Conservation (phyloP, 2,797 vertebrate species). For the Paratrypauchen microcephalus region DNA sequence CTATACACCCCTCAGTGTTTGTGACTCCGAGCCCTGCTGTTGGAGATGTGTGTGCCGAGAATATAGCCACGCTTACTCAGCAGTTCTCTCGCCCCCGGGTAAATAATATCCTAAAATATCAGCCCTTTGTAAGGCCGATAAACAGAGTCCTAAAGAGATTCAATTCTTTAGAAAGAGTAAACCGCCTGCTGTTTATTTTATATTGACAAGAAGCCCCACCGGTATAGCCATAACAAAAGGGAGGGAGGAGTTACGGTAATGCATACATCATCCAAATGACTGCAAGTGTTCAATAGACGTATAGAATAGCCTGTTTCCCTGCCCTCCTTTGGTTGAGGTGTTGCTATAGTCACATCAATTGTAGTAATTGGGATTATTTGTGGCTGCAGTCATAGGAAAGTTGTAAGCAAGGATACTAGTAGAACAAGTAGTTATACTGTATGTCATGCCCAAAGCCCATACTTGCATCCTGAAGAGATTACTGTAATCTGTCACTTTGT, state of each 20-base stretch:
- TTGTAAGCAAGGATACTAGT: no score
- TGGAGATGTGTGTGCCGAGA: conserved; percentile 22
- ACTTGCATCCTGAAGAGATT: no score
- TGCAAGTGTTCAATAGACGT: not conserved
- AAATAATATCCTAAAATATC: conserved; percentile 13
- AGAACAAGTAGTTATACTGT: no score
- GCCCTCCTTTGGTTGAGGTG: no score
- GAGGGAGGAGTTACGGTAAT: not conserved
- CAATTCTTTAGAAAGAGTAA: not conserved
- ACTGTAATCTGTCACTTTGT: no score
- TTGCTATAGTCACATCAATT: no score
- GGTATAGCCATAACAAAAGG: not conserved
- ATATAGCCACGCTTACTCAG: conserved; percentile 19
- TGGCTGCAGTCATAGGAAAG: no score
- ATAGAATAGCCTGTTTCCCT: not conserved
- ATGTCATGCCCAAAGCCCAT: no score
- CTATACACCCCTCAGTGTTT: conserved; percentile 31
- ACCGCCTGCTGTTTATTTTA: conserved; percentile 10
- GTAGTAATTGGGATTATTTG: no score
- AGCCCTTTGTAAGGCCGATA: conserved; percentile 20
- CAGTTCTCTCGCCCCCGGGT: conserved; percentile 18
- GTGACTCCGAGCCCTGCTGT: conserved; percentile 20
- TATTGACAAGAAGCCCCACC: not conserved
- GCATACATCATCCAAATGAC: not conserved
- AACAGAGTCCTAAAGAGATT: not conserved